phyloP scores from a whole-genome alignment of 2,888 invertebrate genomes.

The Pyrgus malvae region DNA sequence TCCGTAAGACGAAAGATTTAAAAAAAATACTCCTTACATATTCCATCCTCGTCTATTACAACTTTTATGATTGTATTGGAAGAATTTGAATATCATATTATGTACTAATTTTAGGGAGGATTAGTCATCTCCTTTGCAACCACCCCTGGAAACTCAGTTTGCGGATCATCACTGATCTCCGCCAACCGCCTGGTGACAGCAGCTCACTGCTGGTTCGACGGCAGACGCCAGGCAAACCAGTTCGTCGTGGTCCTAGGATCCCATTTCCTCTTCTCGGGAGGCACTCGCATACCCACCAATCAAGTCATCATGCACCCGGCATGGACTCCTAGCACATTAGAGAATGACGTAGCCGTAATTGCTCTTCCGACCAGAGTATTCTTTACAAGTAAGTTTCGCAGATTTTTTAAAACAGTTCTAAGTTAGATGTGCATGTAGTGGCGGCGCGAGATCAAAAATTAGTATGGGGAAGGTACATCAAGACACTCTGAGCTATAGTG shows the following conservation, averaged over 20 bases:
- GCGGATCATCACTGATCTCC: conserved; percentile 51
- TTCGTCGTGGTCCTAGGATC: conserved; percentile 55
- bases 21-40: no score
- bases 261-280: conserved; percentile 49
- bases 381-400: conserved; percentile 40
- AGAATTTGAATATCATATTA: no score
- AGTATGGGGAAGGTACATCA: no score
- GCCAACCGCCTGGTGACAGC: conserved; percentile 52
- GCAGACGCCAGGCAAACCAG: conserved; percentile 44
- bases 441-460: no score
- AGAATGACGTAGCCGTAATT: conserved; percentile 57
- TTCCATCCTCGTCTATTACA: no score
- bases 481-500: no score
- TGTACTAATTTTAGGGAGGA: conserved; percentile 56
- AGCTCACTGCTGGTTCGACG: conserved; percentile 62
- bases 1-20: no score
- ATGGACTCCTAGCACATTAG: conserved; percentile 39
- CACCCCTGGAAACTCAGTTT: conserved; percentile 47
- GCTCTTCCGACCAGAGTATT: conserved; percentile 43
- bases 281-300: conserved; percentile 47
- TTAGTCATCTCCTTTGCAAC: conserved; percentile 49
- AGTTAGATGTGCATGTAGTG: no score
- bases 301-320: conserved; percentile 50
- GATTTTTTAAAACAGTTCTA: no score
- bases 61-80: no score